Percentiles rank a stretch among this genome's conserved stretches.
These are phyloP conservation scores for Trichosurus vulpecula DNA, from an alignment of 2,797 vertebrate genomes.

Conservation along the genomic window DNA sequence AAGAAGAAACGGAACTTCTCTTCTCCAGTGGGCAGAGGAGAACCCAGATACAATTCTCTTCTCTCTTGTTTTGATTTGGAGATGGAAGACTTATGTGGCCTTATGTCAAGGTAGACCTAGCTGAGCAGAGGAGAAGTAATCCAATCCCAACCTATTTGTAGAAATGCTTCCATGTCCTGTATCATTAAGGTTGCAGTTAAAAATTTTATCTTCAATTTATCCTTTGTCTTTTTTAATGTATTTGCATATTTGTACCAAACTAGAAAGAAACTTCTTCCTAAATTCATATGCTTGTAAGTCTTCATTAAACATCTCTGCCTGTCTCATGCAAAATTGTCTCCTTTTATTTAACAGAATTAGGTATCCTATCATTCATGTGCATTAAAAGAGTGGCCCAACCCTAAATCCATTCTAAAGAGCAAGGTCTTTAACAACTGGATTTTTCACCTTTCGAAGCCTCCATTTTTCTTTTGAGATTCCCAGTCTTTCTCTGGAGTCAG, in stretches of 20 bases:
- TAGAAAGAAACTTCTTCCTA: neutral
- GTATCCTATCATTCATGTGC: neutral
- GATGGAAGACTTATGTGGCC: neutral
- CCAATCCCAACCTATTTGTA: neutral
- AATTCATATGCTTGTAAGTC: neutral
- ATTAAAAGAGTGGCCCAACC: neutral
- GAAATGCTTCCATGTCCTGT: neutral
- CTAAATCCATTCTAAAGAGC: neutral
- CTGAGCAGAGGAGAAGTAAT: neutral
- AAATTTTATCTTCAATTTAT: neutral
- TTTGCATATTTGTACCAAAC: neutral
- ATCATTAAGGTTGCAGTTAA: neutral
- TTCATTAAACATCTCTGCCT: neutral
- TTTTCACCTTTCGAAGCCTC: neutral
- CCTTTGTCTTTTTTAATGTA: neutral
- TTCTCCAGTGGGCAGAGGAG: neutral
- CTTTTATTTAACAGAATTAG: neutral
- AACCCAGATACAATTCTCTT: neutral
- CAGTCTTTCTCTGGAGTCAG: neutral
- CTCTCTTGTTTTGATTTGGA: neutral
- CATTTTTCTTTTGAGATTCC: neutral
- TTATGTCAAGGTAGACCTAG: neutral
- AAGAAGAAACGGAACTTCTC: neutral
- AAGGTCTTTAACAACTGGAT: neutral
- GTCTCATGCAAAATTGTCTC: neutral